Evolutionary conservation across 2,888 invertebrate genomes (phyloP), one percentile per base, ranked within the genome.

Genomic region (Agonum fuliginosum): DNA sequence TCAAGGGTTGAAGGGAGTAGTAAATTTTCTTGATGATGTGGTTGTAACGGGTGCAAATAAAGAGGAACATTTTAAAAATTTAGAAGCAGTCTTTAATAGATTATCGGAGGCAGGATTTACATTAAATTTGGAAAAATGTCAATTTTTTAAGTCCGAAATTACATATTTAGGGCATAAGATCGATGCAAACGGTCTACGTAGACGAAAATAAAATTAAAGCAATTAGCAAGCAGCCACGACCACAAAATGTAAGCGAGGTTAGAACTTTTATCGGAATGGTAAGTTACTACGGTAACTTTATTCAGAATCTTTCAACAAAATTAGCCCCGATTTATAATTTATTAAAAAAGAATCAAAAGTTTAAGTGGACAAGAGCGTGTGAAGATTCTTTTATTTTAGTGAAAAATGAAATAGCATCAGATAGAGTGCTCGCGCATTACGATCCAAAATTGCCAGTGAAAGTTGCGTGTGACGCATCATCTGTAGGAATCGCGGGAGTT

Each of bases 61-160:
- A 10, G 27, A 62, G 10, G 78, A 79, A 43, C 80, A 79, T 48
- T 71, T 79, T 14, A 20, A 72, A 20, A 78, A 79, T 62, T 62
- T 79, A 58, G 37, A 58, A 30, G 17, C 3, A 4, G 12, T 3
- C 12, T 8, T 46, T 46, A 0, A 17, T 17, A 46, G 12, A 41
- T 12, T 41, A 4, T n/a, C n/a, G 12, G 14, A 10, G 8, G 41
- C 41, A 22, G 81, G 81, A 5, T 74, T 81, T 37, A 81, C 78
- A 5, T 79, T 83, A 10, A 80, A 81, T 27, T 37, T 51, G n/a
- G 72, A 79, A 19, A 84, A 84, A 48, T 84, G 83, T 78, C 30
- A 78, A 14, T 82, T 85, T 73, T 82, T 81, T 12, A 72, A 81
- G 74, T 58, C 80, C 0, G 74, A 82, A 70, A 79, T 83, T 20